phyloP scores from a whole-genome alignment of 2,797 vertebrate genomes.

The Gallinago nigripennis region DNA sequence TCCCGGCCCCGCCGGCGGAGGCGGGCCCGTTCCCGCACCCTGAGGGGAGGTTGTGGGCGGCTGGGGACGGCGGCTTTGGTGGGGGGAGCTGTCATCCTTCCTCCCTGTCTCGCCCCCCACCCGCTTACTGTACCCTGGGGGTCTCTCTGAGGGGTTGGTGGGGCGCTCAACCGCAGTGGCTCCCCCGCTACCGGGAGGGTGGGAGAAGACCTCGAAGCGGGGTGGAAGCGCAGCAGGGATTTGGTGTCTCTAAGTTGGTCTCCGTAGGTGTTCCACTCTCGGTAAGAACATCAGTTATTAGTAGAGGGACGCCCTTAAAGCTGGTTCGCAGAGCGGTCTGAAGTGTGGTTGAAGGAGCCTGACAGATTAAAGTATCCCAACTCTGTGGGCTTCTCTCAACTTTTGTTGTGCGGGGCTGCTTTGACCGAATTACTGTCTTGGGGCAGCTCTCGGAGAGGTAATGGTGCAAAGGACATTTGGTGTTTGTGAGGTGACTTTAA shows the following conservation, averaged over 20 bases:
- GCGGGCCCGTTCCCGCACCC: background rate
- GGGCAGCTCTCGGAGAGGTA: background rate
- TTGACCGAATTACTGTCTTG: background rate
- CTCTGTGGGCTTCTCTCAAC: background rate
- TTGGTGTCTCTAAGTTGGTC: background rate
- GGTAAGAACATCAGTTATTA: rapidly evolving
- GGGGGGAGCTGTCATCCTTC: background rate
- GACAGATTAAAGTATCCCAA: background rate
- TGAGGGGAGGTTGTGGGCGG: background rate
- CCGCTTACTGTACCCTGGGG: no score
- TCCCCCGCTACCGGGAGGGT: background rate
- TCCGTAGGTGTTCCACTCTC: rapidly evolving
- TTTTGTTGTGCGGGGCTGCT: background rate
- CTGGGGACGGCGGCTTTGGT: background rate
- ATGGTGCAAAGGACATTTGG: rapidly evolving
- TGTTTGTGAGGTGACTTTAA: background rate
- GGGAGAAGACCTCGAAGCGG: rapidly evolving
- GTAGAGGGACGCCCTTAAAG: background rate
- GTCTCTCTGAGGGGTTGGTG: rapidly evolving
- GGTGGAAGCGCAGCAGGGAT: background rate
- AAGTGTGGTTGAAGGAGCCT: background rate
- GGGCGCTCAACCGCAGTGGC: rapidly evolving
- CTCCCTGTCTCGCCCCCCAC: rapidly evolving
- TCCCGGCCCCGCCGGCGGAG: background rate
- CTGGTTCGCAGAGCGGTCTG: background rate